Evolutionary conservation across 2,888 invertebrate species (phyloP), one percentile per base, ranked within the genome.

Genomic region (Euzophera pinguis): DNA sequence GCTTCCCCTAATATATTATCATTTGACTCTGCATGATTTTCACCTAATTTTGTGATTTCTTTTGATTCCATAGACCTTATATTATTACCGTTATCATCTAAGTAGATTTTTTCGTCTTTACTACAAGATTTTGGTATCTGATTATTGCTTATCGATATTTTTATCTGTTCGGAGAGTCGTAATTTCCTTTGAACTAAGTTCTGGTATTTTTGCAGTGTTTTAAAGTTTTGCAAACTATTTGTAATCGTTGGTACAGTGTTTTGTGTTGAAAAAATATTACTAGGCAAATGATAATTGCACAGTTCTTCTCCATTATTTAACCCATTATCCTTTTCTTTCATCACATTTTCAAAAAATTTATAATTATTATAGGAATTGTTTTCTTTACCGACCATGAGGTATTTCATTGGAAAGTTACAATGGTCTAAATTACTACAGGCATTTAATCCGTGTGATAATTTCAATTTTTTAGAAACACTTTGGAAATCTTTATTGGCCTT

Each of bases 401-500:
- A 38, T n/a, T 39, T 4, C 1, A 13, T 9, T 27, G 12, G 12
- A 9, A 22, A 9, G 13, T 14, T 9, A 47, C 8, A 7, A 2
- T 7, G 8, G 4, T 17, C 47, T 37, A 37, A 37, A 8, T 37
- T 35, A 12, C 22, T 37, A 7, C 8, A 17, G n/a, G 17, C 10
- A 22, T 37, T 22, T 12, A 17, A 37, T 13, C 14, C 37, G 9
- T 65, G 60, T 6, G 64, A 52, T 2, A 43, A n/a, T 55, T 67
- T 68, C 6, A 73, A 53, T 54, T 62, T 71, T 52, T 70, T 53
- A n/a, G 70, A 65, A 12, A 71, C 55, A 58, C 71, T 76, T 54
- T 72, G 60, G 55, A 78, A 78, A 53, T 78, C 73, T 45, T 55
- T 64, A 55, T 82, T 82, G 12, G 75, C 81, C 53, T 64, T 75